phyloP scores from a whole-genome alignment of 2,113 vertebrate species.

The Eupsittula cactorum region DNA sequence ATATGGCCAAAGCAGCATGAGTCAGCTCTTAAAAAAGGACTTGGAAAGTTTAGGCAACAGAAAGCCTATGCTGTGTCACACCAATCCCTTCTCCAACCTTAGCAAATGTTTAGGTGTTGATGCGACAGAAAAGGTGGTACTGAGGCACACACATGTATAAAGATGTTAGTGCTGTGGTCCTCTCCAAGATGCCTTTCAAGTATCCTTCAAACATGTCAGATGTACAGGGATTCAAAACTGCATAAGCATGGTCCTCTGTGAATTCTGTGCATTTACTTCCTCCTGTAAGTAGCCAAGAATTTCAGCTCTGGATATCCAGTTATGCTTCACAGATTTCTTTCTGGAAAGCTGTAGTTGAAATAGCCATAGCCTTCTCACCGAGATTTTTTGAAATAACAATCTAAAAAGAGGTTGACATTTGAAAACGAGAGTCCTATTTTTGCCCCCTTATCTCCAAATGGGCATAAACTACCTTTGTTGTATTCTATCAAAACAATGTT shows the following conservation, averaged over 20 bases:
- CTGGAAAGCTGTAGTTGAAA: neutral
- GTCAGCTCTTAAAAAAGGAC: neutral
- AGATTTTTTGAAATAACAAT: neutral
- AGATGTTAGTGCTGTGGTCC: neutral
- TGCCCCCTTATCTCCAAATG: neutral
- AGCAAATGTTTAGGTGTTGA: neutral
- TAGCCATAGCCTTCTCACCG: neutral
- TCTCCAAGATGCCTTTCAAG: neutral
- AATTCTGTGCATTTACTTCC: neutral
- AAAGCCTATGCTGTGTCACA: neutral
- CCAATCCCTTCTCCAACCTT: rapidly evolving
- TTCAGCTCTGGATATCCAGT: neutral
- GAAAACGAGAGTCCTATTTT: neutral
- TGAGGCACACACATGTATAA: neutral
- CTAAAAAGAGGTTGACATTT: neutral
- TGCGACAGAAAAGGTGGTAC: neutral
- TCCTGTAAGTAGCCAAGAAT: neutral
- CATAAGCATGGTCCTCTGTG: neutral
- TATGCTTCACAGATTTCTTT: neutral
- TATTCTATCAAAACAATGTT: neutral
- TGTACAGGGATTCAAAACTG: neutral
- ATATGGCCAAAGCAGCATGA: neutral
- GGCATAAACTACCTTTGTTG: neutral
- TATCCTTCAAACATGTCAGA: neutral
- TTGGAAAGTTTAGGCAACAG: neutral